Evolutionary conservation across 2,797 vertebrate genomes (phyloP).

Genomic region (Naso thynnoides): DNA sequence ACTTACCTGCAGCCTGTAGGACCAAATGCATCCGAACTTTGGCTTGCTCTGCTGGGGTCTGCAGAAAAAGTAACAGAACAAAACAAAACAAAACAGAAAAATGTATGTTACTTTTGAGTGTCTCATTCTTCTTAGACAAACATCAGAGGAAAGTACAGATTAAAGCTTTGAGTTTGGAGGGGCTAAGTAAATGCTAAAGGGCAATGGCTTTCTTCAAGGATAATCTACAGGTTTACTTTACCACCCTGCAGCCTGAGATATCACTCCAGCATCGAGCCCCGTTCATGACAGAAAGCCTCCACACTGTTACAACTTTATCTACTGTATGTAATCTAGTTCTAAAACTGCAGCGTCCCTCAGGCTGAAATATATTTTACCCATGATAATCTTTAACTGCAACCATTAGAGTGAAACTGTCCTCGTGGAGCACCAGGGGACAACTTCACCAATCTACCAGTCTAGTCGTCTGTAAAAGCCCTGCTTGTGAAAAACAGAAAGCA

Average conservation of each 20-base stretch:
- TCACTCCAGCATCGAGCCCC: constrained; percentile 48
- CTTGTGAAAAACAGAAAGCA: constrained; percentile 71
- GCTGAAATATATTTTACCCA: constrained; percentile 68
- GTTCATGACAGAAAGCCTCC: constrained; percentile 25
- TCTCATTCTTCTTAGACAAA: neutral
- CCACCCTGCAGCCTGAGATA: constrained; percentile 29
- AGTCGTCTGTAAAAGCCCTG: constrained; percentile 51
- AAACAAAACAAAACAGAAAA: neutral
- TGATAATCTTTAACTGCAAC: constrained; percentile 69
- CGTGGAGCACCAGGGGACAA: constrained; percentile 65
- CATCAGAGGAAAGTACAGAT: neutral
- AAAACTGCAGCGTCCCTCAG: constrained; percentile 55
- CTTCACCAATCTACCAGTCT: constrained; percentile 59
- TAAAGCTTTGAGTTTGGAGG: neutral
- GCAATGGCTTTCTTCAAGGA: constrained; percentile 20
- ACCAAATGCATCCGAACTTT: constrained; percentile 95
- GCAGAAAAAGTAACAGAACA: constrained; percentile 46
- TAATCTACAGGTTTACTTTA: constrained; percentile 23
- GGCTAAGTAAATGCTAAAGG: neutral
- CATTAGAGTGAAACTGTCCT: constrained; percentile 71
- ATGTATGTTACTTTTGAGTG: neutral
- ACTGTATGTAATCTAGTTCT: constrained; percentile 37
- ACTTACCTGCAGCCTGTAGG: constrained; percentile 94
- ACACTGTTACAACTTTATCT: constrained; percentile 42
- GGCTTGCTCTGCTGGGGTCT: constrained; percentile 96